Conservation (phyloP, 2,888 invertebrate species). For the Ctenicera cuprea region DNA sequence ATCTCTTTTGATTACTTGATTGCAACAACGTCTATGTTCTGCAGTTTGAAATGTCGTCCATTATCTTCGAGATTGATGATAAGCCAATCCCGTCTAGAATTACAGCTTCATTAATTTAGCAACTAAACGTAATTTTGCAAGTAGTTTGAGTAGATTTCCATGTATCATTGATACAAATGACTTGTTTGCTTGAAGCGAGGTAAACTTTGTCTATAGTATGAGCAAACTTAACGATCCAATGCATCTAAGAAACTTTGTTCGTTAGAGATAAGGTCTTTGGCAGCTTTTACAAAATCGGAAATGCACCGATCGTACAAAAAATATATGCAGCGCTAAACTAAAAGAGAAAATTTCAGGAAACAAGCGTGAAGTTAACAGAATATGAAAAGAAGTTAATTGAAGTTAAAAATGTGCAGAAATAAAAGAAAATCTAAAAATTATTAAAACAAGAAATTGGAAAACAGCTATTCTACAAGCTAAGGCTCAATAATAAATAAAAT, state of each 20-base stretch:
- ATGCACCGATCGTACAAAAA: too few species aligned
- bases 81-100: conserved; percentile 43
- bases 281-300: background rate
- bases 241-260: conserved; percentile 9
- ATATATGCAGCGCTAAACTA: too few species aligned
- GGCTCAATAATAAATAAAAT: too few species aligned
- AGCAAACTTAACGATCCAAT: conserved; percentile 29
- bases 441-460: too few species aligned
- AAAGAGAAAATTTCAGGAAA: too few species aligned
- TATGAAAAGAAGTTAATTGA: too few species aligned
- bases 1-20: background rate
- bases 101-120: conserved; percentile 61
- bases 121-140: conserved; percentile 59
- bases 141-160: conserved; percentile 62
- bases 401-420: too few species aligned
- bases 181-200: conserved; percentile 45
- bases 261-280: background rate
- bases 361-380: too few species aligned
- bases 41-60: conserved; percentile 22
- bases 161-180: conserved; percentile 59
- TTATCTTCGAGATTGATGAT: conserved; percentile 37
- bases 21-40: conserved; percentile 2
- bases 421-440: too few species aligned
- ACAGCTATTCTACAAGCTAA: too few species aligned
- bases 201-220: conserved; percentile 43